Evolutionary conservation across 1,140 invertebrate genomes (phyloP).

Genomic region (Eueides isabella): DNA sequence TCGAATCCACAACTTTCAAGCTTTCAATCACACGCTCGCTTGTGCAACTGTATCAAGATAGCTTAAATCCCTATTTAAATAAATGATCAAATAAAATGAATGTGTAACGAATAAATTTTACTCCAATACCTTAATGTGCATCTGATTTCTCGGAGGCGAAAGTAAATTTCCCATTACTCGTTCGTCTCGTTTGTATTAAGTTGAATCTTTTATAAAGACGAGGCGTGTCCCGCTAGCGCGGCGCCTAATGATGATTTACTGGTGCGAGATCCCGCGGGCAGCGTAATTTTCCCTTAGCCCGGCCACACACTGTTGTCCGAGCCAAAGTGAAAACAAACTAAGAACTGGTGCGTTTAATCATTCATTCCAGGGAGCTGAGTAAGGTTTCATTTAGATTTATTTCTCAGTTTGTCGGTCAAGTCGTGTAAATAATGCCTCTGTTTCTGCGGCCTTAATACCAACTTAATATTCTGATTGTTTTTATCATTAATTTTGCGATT

Average conservation of each 20-base stretch:
- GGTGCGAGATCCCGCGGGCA: slow-evolving; percentile 62
- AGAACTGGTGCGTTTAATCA: slow-evolving; percentile 70
- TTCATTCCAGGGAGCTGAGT: slow-evolving; percentile 63
- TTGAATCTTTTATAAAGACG: slow-evolving; percentile 78
- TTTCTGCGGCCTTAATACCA: slow-evolving; percentile 28
- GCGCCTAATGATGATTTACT: slow-evolving; percentile 76
- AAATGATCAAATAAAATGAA: too few species aligned
- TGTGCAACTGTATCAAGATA: accelerated
- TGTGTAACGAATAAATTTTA: not conserved
- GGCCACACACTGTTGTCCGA: slow-evolving; percentile 62
- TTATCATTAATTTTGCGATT: slow-evolving; percentile 9
- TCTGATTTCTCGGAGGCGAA: slow-evolving; percentile 1
- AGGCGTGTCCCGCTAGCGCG: slow-evolving; percentile 59
- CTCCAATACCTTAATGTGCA: not conserved
- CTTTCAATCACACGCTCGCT: too few species aligned
- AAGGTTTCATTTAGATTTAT: slow-evolving; percentile 74
- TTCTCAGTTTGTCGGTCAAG: slow-evolving; percentile 45
- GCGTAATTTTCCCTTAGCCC: slow-evolving; percentile 74
- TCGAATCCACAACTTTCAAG: too few species aligned
- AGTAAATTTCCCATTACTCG: slow-evolving; percentile 34
- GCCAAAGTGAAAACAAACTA: slow-evolving; percentile 75
- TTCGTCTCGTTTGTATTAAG: slow-evolving; percentile 68
- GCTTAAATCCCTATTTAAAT: too few species aligned
- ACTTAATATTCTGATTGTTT: slow-evolving; percentile 23
- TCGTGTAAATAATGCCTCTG: slow-evolving; percentile 32